Conservation (phyloP, 2,888 invertebrate species). For the Lepidocyrtinus sp. region DNA sequence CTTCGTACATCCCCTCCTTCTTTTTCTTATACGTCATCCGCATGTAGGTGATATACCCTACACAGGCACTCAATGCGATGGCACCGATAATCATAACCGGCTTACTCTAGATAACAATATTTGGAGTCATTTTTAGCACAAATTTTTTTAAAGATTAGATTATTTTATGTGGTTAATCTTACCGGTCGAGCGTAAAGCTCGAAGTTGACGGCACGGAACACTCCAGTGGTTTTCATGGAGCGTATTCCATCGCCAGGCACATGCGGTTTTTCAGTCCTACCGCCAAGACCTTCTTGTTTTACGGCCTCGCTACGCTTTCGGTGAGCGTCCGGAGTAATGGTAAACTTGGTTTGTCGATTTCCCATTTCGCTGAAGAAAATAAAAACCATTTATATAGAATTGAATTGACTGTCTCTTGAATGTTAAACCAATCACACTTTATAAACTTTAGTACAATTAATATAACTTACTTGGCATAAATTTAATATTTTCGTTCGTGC, state of each 20-base stretch:
- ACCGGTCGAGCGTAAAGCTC: conserved; percentile 93
- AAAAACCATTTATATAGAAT: background rate
- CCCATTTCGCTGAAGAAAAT: background rate
- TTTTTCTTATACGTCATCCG: conserved; percentile 80
- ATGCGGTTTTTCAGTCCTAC: conserved; percentile 33
- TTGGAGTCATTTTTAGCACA: no score
- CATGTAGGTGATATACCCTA: conserved; percentile 90
- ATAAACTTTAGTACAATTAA: background rate
- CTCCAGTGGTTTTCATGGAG: conserved; percentile 81
- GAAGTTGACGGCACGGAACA: conserved; percentile 88
- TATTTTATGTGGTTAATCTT: conserved; percentile 73
- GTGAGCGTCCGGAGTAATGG: background rate
- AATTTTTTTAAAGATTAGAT: background rate
- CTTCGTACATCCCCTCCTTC: conserved; percentile 84
- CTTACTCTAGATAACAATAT: conserved; percentile 84
- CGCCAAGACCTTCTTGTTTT: background rate
- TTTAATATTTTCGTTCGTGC: no score
- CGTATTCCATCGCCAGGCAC: conserved; percentile 84
- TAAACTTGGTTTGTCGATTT: background rate
- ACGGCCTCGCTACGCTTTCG: background rate
- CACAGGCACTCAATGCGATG: conserved; percentile 81
- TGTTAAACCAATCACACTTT: background rate
- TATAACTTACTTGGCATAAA: background rate
- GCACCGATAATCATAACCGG: conserved; percentile 87
- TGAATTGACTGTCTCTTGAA: background rate